phyloP scores from a whole-genome alignment of 2,888 invertebrate species.

The Tenthredo distinguenda region DNA sequence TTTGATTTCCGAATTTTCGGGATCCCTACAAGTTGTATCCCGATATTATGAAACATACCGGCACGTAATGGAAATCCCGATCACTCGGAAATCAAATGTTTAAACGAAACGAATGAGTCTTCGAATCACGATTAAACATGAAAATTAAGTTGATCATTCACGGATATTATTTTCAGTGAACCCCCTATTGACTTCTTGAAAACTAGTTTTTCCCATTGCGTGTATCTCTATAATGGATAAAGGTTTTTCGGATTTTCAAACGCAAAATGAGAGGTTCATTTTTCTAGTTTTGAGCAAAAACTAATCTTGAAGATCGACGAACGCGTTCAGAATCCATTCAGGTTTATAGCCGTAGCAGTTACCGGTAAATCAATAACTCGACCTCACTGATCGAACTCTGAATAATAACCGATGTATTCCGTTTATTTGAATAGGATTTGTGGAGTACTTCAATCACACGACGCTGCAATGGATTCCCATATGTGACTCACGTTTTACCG shows the following conservation, averaged over 20 bases:
- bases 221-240: background rate
- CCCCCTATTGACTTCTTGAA: background rate
- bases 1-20: too few relatives aligned
- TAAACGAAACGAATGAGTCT: too few relatives aligned
- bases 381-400: background rate
- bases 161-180: background rate
- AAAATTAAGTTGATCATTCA: too few relatives aligned
- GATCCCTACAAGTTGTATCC: too few relatives aligned
- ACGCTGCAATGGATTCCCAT: conserved; percentile 98
- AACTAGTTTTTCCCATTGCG: background rate
- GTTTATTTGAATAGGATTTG: conserved; percentile 84
- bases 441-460: conserved; percentile 97
- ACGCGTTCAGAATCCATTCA: background rate
- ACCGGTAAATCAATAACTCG: background rate
- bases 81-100: too few relatives aligned
- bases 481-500: conserved; percentile 97
- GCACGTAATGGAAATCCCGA: too few relatives aligned
- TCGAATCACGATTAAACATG: too few relatives aligned
- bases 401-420: background rate
- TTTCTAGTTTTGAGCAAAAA: background rate
- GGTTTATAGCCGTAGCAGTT: background rate
- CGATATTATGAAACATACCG: too few relatives aligned
- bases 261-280: background rate
- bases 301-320: background rate
- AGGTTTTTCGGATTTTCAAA: background rate